Percentiles rank a stretch among this genome's conserved stretches.
phyloP scores from a whole-genome alignment of 1,140 invertebrate genomes.

The Lineus longissimus region DNA sequence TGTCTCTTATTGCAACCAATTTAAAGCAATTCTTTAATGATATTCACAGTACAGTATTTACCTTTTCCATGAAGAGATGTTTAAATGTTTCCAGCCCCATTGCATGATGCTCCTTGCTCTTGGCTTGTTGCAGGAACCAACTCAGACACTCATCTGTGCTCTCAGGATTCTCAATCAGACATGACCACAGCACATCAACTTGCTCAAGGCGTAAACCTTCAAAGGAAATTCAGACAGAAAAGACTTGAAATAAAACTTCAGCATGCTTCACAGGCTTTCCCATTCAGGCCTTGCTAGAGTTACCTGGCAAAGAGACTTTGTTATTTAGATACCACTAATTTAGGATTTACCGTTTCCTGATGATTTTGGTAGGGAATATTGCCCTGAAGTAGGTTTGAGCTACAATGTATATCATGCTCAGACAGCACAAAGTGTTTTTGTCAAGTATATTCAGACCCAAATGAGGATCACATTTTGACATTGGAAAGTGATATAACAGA shows the following conservation, averaged over 20 bases:
- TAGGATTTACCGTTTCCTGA: too few relatives aligned
- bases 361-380: too few relatives aligned
- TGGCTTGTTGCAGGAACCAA: conserved; percentile 85
- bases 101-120: conserved; percentile 76
- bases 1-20: too few relatives aligned
- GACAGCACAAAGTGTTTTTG: too few relatives aligned
- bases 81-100: conserved; percentile 79
- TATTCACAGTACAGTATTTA: too few relatives aligned
- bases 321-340: neutral
- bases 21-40: too few relatives aligned
- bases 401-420: too few relatives aligned
- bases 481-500: too few relatives aligned
- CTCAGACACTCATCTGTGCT: conserved; percentile 87
- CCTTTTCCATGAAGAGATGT: conserved; percentile 81
- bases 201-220: conserved; percentile 78
- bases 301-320: neutral
- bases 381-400: too few relatives aligned
- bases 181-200: conserved; percentile 85
- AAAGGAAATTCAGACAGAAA: conserved; percentile 29
- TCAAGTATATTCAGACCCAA: too few relatives aligned
- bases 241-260: neutral
- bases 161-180: conserved; percentile 73
- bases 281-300: neutral
- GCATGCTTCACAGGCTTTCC: neutral
- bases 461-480: too few relatives aligned